Evolutionary conservation across 2,113 vertebrate genomes (phyloP), one percentile per base, ranked within the genome.

Genomic region (Dromaius novaehollandiae): DNA sequence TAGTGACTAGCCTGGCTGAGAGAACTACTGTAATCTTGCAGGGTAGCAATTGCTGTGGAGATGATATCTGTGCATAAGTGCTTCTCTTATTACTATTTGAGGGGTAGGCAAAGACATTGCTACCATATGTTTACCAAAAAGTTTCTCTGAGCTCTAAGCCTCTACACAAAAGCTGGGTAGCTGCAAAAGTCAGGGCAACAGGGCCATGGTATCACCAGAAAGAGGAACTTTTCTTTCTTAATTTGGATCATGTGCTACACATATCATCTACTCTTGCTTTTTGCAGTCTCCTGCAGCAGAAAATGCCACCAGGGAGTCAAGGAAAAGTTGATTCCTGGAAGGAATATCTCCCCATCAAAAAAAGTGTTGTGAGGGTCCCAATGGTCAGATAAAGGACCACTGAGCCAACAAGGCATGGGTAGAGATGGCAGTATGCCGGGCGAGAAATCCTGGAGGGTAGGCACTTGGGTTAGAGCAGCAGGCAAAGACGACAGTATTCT

Each of bases 401-500:
- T 22, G 50, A n/a, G 32, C 42, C 55, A 66, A 71, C 21, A 64
- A 70, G 68, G 22, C 16, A 16, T 50, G 53, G 82, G 58, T 25
- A 88, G 38, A 20, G 2, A 28, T 4, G 6, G 38, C 4, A 7
- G 9, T 60, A 50, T 24, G 14, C 1, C 21, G 73, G 21, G 14
- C 0, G 0, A 86, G 21, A 19, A 40, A 61, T 34, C 12, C 34
- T 4, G 7, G 21, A 36, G n/a, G 18, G 7, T 36, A 61, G 44
- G 26, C 18, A 46, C 30, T 3, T 4, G 6, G 18, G 14, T 7
- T 10, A 60, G 44, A 81, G 24, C 44, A 77, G 20, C 34, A 76
- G 76, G 24, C 26, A 61, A 86, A 20, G 11, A 28, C 10, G 14
- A 51, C 0, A 60, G 34, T 34, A 34, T 17, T 58, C 56, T 34